A percentile compares a stretch with the other conserved stretches of the same genome.
Evolutionary conservation across 2,113 vertebrate species (phyloP).

Genomic region (Malurus melanocephalus): DNA sequence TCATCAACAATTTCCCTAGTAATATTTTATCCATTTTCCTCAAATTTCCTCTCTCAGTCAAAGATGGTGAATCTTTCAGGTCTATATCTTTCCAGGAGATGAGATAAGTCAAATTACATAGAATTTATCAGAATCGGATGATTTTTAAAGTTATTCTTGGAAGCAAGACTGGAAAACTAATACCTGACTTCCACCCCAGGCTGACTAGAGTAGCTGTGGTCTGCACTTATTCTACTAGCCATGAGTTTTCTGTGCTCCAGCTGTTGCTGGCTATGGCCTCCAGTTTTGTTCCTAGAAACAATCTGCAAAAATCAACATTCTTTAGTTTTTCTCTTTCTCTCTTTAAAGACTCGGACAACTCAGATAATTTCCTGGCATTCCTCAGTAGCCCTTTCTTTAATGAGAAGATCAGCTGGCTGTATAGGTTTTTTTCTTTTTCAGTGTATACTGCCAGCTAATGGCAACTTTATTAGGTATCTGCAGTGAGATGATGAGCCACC

Average conservation of each 20-base stretch:
- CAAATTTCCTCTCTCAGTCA: background rate
- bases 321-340: background rate
- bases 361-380: slow-evolving; percentile 61
- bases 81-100: background rate
- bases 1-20: slow-evolving; percentile 6
- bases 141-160: background rate
- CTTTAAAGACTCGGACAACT: slow-evolving; percentile 53
- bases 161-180: background rate
- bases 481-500: slow-evolving; percentile 71
- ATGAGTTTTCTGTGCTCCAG: background rate
- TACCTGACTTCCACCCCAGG: background rate
- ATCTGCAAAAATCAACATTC: background rate
- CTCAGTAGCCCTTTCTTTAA: slow-evolving; percentile 60
- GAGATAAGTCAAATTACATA: background rate
- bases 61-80: background rate
- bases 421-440: slow-evolving; percentile 57
- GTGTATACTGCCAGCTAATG: slow-evolving; percentile 71
- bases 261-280: background rate
- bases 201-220: background rate
- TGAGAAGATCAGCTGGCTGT: slow-evolving; percentile 65
- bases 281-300: background rate
- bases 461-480: slow-evolving; percentile 76
- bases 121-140: slow-evolving; percentile 29
- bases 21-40: slow-evolving; percentile 24
- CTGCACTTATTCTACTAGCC: background rate